These are phyloP conservation scores for Liposcelis brunnea DNA, from an alignment of 2,888 invertebrate species.

Conservation along the genomic window DNA sequence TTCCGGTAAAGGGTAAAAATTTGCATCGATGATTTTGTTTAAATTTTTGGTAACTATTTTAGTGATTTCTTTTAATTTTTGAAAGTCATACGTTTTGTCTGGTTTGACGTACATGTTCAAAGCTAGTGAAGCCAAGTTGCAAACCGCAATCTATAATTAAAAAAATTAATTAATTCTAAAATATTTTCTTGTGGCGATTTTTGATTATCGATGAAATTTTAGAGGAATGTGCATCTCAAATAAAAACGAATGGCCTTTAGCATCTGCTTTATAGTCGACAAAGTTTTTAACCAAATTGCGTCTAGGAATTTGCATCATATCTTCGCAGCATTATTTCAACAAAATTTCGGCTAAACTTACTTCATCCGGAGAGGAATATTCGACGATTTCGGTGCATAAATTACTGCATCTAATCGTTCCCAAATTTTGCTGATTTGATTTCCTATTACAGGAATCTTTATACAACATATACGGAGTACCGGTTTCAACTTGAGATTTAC, in stretches of 20 bases:
- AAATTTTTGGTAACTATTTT: conserved; percentile 80
- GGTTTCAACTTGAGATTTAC: conserved; percentile 91
- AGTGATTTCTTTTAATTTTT: conserved; percentile 67
- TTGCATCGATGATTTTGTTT: conserved; percentile 93
- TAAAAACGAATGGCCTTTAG: too few species aligned
- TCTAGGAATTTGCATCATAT: too few species aligned
- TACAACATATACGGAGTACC: conserved; percentile 96
- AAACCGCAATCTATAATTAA: conserved; percentile 59
- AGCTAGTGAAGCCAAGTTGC: conserved; percentile 94
- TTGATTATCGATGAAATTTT: too few species aligned
- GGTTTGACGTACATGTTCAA: conserved; percentile 81
- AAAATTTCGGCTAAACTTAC: conserved; percentile 22
- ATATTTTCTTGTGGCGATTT: too few species aligned
- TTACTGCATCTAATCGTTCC: conserved; percentile 98
- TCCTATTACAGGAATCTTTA: conserved; percentile 90
- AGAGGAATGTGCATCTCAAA: too few species aligned
- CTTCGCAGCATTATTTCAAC: too few species aligned
- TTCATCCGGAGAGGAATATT: conserved; percentile 84
- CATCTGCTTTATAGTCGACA: too few species aligned
- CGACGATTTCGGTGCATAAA: conserved; percentile 93
- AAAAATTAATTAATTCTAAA: conserved; percentile 9
- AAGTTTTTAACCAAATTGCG: too few species aligned
- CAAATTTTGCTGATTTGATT: conserved; percentile 94
- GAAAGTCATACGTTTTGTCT: conserved; percentile 70
- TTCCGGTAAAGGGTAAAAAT: conserved; percentile 87